Percentiles rank a stretch among this genome's conserved stretches.
These are phyloP conservation scores for Amphiprion percula DNA, from an alignment of 2,113 vertebrate genomes.

Conservation along the genomic window DNA sequence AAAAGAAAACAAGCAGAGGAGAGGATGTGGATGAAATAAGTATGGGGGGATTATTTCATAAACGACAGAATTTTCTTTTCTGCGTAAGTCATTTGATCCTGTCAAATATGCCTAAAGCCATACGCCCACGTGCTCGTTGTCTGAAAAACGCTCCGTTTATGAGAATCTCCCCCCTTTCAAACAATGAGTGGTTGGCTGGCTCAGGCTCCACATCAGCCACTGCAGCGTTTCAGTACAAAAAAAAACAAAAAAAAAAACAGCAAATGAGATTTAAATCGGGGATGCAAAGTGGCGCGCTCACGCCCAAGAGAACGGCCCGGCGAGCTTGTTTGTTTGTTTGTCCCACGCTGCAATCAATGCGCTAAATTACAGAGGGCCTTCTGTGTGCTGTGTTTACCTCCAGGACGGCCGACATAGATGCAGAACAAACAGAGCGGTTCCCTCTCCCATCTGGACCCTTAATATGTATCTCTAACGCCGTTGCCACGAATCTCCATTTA, in stretches of 20 bases:
- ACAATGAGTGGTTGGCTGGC: constrained; percentile 55
- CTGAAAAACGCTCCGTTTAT: constrained; percentile 77
- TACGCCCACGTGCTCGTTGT: constrained; percentile 81
- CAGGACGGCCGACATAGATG: constrained; percentile 38
- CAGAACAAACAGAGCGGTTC: constrained; percentile 41
- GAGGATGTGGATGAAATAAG: constrained; percentile 81
- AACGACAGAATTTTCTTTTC: constrained; percentile 82
- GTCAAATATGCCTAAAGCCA: constrained; percentile 84
- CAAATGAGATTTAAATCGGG: constrained; percentile 72
- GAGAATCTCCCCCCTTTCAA: constrained; percentile 58
- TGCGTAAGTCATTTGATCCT: constrained; percentile 83
- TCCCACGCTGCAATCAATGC: constrained; percentile 53
- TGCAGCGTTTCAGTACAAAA: background rate
- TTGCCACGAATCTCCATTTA: constrained; percentile 25
- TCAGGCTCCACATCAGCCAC: constrained; percentile 45
- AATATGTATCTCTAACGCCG: constrained; percentile 11
- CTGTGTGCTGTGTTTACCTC: constrained; percentile 50
- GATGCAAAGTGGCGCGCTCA: constrained; percentile 43
- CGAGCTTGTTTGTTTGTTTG: constrained; percentile 58
- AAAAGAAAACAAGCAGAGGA: constrained; percentile 49
- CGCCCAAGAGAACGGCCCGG: constrained; percentile 43
- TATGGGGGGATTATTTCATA: constrained; percentile 84
- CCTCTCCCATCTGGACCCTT: constrained; percentile 44
- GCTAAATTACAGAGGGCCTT: constrained; percentile 53
- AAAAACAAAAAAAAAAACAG: constrained; percentile 24